Evolutionary conservation across 2,797 vertebrate species (phyloP), one percentile per base, ranked within the genome.

Genomic region (Acanthopagrus latus): DNA sequence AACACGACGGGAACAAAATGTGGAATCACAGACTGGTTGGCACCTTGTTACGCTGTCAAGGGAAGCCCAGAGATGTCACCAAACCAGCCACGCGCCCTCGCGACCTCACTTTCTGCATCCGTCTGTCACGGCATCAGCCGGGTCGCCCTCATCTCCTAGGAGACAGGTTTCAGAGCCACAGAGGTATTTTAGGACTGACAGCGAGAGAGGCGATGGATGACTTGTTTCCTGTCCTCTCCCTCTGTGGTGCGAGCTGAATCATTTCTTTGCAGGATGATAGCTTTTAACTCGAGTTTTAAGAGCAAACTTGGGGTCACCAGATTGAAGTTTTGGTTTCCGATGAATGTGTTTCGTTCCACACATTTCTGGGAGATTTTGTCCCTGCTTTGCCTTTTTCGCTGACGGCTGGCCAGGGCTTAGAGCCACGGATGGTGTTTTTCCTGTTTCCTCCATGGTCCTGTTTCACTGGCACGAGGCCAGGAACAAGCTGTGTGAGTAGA

Each of bases 41-140:
- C 88, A 82, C 70, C 82, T 86, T 80, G 77, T 70, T 71, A 58
- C 14, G 33, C 76, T 55, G 72, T 83, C 69, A 81, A 81, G 89
- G 86, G 74, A 86, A 87, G 70, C 84, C 78, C 86, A 54, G 71
- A 54, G 65, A 86, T 85, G 81, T 82, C 81, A 78, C 70, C 76
- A 57, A 46, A 13, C 48, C 62, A 59, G 17, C 56, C 81, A 38
- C 66, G 23, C 82, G 63, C 48, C 78, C 68, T 63, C 64, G 50
- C 76, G 58, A 44, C 66, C 73, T 70, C 76, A 56, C 64, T 79
- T 69, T 66, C 63, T 38, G 38, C 44, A 14, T 73, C 83, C 62
- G 58, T 66, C 67, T 82, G 47, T 84, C 75, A 70, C 47, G 14
- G 69, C 76, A 71, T 87, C 72, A 82, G 79, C 66, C 20, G 76